A percentile compares a stretch with the other conserved stretches of the same genome.
These are phyloP conservation scores for Aleiodes leptofemur DNA, from an alignment of 2,888 invertebrate genomes.

Conservation along the genomic window DNA sequence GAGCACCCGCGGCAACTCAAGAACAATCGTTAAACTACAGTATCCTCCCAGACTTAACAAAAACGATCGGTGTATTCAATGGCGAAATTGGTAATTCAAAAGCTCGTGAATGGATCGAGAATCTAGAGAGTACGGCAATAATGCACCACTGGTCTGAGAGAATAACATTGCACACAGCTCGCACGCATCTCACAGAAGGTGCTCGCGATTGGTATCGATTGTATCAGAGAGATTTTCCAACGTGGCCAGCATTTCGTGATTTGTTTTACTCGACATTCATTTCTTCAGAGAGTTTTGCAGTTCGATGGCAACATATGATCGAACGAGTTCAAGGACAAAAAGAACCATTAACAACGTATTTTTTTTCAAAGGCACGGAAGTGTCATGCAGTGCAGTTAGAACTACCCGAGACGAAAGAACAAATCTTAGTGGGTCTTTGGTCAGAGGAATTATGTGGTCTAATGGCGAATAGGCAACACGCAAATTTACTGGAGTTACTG, in stretches of 20 bases:
- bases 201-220: constrained; percentile 28
- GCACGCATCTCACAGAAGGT: constrained; percentile 1
- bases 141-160: constrained; percentile 13
- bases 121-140: neutral
- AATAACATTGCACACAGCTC: constrained; percentile 13
- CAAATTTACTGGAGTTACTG: too few relatives aligned
- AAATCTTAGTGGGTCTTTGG: constrained; percentile 36
- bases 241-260: constrained; percentile 13
- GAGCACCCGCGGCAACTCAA: neutral
- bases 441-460: constrained; percentile 24
- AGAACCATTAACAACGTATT: constrained; percentile 18
- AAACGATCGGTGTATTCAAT: constrained; percentile 25
- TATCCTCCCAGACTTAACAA: constrained; percentile 15
- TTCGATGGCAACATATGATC: constrained; percentile 31
- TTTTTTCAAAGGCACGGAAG: constrained; percentile 21
- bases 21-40: neutral
- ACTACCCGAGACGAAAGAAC: constrained; percentile 33
- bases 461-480: constrained; percentile 8
- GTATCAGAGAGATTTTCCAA: neutral
- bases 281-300: constrained; percentile 22
- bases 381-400: constrained; percentile 21
- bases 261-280: constrained; percentile 12
- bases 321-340: constrained; percentile 24
- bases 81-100: constrained; percentile 11
- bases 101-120: constrained; percentile 30